A percentile compares a stretch with the other conserved stretches of the same genome.
These are phyloP conservation scores for Rhyacichthys aspro DNA, from an alignment of 2,797 vertebrate species.

Conservation along the genomic window DNA sequence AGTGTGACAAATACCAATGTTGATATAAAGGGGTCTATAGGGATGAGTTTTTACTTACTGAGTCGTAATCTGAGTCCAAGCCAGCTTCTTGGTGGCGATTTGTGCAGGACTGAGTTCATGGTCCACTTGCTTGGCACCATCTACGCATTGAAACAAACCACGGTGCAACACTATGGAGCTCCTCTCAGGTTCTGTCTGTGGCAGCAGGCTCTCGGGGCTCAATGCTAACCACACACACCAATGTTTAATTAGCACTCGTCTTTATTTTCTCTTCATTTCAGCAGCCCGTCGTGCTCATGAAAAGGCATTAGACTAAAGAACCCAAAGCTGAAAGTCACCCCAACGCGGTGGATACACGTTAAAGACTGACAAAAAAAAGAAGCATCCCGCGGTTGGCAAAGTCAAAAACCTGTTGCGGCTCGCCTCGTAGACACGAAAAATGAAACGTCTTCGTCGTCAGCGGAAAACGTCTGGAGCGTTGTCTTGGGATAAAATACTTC, in stretches of 20 bases:
- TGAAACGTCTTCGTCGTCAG: slow-evolving; percentile 36
- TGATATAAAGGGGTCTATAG: background rate
- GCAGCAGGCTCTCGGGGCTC: slow-evolving; percentile 8
- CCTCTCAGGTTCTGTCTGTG: slow-evolving; percentile 11
- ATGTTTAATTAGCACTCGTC: slow-evolving; percentile 14
- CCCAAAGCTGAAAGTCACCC: slow-evolving; percentile 38
- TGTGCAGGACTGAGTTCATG: slow-evolving; percentile 71
- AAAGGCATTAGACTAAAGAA: slow-evolving; percentile 16
- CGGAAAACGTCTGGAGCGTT: background rate
- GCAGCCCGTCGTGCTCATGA: background rate
- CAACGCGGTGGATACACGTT: slow-evolving; percentile 9
- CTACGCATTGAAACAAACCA: slow-evolving; percentile 31
- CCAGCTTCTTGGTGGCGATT: slow-evolving; percentile 74
- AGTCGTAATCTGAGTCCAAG: slow-evolving; percentile 71
- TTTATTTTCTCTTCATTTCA: slow-evolving; percentile 4
- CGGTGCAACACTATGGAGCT: slow-evolving; percentile 16
- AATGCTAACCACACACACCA: slow-evolving; percentile 6
- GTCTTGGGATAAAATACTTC: slow-evolving; percentile 10
- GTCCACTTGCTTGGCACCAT: slow-evolving; percentile 82
- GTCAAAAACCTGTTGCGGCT: slow-evolving; percentile 60
- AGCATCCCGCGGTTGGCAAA: background rate
- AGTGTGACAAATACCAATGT: slow-evolving; percentile 12
- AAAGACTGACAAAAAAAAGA: slow-evolving; percentile 23
- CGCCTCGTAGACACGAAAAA: background rate
- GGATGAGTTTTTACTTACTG: slow-evolving; percentile 66